A percentile compares a stretch with the other conserved stretches of the same genome.
Evolutionary conservation across 2,888 invertebrate genomes (phyloP).

Genomic region (Lasioglossum marginatum): DNA sequence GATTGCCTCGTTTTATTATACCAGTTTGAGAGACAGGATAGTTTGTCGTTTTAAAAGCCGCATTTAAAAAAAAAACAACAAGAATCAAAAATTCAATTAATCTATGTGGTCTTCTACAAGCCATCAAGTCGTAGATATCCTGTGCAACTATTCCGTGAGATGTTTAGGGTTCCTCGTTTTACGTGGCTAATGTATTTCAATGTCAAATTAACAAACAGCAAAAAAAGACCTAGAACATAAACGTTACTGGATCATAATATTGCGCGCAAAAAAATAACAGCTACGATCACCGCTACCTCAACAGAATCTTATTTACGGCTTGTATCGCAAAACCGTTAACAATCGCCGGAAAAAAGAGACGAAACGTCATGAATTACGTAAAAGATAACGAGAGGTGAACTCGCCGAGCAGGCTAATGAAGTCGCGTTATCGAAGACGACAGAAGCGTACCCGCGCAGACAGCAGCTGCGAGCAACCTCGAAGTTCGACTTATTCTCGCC

Average conservation of each 20-base stretch:
- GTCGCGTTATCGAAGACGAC: slow-evolving; percentile 23
- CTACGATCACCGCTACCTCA: not conserved
- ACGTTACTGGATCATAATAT: not conserved
- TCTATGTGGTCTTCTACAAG: too few species aligned
- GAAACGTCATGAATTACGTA: slow-evolving; percentile 31
- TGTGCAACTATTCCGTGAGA: not conserved
- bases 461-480: not conserved
- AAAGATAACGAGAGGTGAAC: not conserved
- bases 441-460: not conserved
- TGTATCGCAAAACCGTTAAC: slow-evolving; percentile 3
- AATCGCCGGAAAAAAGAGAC: not conserved
- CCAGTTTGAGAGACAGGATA: too few species aligned
- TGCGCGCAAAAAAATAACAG: too few species aligned
- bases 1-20: too few species aligned
- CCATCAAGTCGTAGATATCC: too few species aligned
- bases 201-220: not conserved
- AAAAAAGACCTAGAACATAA: not conserved
- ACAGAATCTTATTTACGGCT: not conserved
- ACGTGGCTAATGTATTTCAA: not conserved
- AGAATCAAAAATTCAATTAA: too few species aligned
- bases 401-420: not conserved
- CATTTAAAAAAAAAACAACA: too few species aligned
- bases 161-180: not conserved
- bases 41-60: too few species aligned
- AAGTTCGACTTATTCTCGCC: not conserved